Evolutionary conservation across 1,140 invertebrate genomes (phyloP).

Genomic region (Neodiprion fabricii): DNA sequence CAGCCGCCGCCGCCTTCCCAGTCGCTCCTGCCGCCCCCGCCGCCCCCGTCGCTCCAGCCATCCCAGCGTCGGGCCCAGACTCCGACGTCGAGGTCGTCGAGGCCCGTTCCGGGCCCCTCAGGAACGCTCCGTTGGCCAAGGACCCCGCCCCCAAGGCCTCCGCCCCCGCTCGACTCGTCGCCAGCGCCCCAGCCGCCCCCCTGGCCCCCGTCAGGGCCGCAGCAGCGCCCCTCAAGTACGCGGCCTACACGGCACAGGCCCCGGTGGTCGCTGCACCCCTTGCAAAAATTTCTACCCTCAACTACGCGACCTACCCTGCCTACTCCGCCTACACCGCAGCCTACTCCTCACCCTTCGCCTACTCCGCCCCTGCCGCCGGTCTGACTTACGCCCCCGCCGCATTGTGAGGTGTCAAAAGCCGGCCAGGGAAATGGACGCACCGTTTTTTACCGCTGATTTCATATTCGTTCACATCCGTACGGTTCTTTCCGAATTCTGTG

Average conservation of each 20-base stretch:
- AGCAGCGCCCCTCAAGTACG: conserved; percentile 21
- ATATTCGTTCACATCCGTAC: neutral
- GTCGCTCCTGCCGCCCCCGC: conserved; percentile 30
- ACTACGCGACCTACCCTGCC: conserved; percentile 45
- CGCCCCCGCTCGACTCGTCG: conserved; percentile 1
- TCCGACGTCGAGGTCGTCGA: conserved; percentile 57
- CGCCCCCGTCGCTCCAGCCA: conserved; percentile 31
- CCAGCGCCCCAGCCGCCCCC: conserved; percentile 21
- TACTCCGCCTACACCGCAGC: conserved; percentile 50
- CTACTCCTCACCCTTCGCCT: conserved; percentile 51
- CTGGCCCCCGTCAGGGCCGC: conserved; percentile 23
- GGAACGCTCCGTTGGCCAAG: neutral
- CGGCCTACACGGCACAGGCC: conserved; percentile 8
- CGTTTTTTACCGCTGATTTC: neutral
- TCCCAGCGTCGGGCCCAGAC: conserved; percentile 50
- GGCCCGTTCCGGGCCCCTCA: conserved; percentile 40
- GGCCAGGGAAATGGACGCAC: neutral
- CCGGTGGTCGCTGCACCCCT: conserved; percentile 27
- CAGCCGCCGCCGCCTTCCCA: conserved; percentile 35
- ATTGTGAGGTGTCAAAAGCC: conserved; percentile 28
- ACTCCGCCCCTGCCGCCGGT: conserved; percentile 40
- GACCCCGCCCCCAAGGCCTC: neutral
- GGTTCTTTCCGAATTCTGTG: too few relatives aligned
- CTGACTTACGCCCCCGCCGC: conserved; percentile 44
- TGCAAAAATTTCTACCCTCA: conserved; percentile 25